A percentile compares a stretch with the other conserved stretches of the same genome.
Evolutionary conservation across 2,113 vertebrate genomes (phyloP).

Genomic region (Etia nguti): DNA sequence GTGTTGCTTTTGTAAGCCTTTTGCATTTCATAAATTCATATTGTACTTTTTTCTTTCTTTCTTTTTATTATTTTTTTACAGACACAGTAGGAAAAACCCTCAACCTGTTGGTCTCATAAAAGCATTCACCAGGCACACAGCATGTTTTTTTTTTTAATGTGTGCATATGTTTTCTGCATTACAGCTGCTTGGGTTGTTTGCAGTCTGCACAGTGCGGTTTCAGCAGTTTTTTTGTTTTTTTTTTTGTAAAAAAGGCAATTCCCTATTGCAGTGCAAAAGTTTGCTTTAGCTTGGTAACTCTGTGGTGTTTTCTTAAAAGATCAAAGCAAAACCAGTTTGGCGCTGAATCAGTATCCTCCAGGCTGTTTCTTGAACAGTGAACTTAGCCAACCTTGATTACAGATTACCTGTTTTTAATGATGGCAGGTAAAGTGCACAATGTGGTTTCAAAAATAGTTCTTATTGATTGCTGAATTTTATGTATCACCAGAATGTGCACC

Average conservation of each 20-base stretch:
- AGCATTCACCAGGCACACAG: background rate
- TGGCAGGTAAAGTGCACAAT: background rate
- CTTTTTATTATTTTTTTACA: background rate
- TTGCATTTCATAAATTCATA: background rate
- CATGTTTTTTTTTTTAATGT: background rate
- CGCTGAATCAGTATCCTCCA: background rate
- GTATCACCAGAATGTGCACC: background rate
- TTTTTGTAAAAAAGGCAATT: background rate
- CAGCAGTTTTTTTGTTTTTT: too few species aligned
- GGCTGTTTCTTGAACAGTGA: background rate
- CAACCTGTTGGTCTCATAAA: background rate
- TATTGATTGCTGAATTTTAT: background rate
- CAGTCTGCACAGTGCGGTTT: background rate
- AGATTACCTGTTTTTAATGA: background rate
- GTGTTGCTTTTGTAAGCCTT: background rate
- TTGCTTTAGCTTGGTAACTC: background rate
- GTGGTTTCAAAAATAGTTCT: background rate
- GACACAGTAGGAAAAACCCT: background rate
- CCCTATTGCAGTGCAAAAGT: background rate
- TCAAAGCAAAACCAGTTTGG: background rate
- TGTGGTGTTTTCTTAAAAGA: background rate
- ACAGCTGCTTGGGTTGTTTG: background rate
- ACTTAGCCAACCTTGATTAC: background rate
- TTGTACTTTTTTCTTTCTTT: background rate
- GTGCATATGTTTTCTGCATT: background rate